Percentiles rank a stretch among this genome's conserved stretches.
Conservation (phyloP, 2,113 vertebrate species). For the Plectropomus leopardus region DNA sequence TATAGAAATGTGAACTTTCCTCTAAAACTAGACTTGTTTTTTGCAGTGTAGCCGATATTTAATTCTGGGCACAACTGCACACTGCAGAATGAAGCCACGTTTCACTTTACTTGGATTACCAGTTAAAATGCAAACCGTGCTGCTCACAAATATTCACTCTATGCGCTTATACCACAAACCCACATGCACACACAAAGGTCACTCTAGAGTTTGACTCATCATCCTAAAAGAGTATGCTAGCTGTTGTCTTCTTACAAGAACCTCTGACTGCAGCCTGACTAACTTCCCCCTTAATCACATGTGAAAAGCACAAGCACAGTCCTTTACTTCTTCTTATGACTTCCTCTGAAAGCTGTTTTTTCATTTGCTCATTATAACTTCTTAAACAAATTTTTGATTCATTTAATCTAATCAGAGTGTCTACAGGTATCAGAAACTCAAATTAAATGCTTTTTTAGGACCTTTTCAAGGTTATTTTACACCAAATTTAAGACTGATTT, state of each 20-base stretch:
- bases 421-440: no score
- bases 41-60: slow-evolving; percentile 6
- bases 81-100: background rate
- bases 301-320: slow-evolving; percentile 24
- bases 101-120: background rate
- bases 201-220: slow-evolving; percentile 33
- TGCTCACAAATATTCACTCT: slow-evolving; percentile 10
- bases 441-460: no score
- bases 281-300: slow-evolving; percentile 66
- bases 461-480: no score
- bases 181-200: background rate
- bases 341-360: background rate
- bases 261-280: slow-evolving; percentile 26
- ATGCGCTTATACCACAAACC: slow-evolving; percentile 11
- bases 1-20: slow-evolving; percentile 26
- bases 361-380: background rate
- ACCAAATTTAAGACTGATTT: no score
- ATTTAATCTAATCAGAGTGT: background rate
- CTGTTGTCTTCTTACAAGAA: slow-evolving; percentile 20
- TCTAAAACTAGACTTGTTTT: slow-evolving; percentile 7
- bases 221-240: slow-evolving; percentile 52
- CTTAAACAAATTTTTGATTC: background rate
- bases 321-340: slow-evolving; percentile 1
- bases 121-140: slow-evolving; percentile 30
- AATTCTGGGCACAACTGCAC: slow-evolving; percentile 1